These are phyloP conservation scores for Tetranychus piercei DNA, from an alignment of 2,888 invertebrate genomes.

Conservation along the genomic window DNA sequence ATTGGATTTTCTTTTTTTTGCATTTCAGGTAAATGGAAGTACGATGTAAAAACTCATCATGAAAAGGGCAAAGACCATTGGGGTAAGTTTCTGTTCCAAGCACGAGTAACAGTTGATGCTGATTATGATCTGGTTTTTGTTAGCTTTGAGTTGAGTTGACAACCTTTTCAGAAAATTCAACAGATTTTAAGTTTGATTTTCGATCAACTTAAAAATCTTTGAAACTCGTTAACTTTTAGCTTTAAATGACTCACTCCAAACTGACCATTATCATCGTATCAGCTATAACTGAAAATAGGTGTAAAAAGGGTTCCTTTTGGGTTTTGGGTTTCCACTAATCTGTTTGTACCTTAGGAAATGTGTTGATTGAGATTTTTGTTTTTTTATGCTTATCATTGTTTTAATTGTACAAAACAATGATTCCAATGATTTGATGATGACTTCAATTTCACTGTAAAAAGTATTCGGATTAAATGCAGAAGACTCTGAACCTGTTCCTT, in stretches of 20 bases:
- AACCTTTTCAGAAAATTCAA: too few species aligned
- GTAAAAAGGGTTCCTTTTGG: neutral
- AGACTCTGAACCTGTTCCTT: neutral
- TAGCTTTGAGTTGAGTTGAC: too few species aligned
- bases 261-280: too few species aligned
- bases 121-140: too few species aligned
- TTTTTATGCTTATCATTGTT: neutral
- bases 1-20: neutral
- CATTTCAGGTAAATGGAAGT: neutral
- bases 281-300: too few species aligned
- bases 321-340: neutral
- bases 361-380: too few species aligned
- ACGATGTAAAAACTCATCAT: slow-evolving; percentile 7
- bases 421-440: neutral
- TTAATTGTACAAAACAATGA: neutral
- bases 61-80: neutral
- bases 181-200: too few species aligned
- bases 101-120: too few species aligned
- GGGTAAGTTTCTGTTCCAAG: neutral
- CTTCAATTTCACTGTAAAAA: neutral
- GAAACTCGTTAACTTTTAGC: too few species aligned
- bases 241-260: too few species aligned
- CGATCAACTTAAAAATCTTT: too few species aligned
- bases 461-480: neutral
- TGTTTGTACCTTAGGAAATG: neutral